These are phyloP conservation scores for Hyphantria cunea DNA, from an alignment of 1,140 invertebrate species.

Conservation along the genomic window DNA sequence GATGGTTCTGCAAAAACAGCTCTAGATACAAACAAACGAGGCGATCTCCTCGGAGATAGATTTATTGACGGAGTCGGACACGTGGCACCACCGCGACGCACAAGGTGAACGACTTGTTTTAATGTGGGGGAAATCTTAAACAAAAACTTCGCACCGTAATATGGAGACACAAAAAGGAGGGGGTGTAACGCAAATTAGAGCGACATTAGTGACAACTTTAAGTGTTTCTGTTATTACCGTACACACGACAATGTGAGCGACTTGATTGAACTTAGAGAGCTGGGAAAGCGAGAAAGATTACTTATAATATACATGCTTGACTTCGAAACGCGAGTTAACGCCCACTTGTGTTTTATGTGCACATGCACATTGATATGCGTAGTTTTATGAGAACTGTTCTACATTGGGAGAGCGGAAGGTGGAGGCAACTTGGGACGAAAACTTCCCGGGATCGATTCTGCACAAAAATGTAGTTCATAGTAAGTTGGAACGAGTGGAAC, in stretches of 20 bases:
- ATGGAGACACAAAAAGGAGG: slow-evolving; percentile 34
- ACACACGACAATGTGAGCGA: slow-evolving; percentile 32
- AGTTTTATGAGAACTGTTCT: slow-evolving; percentile 35
- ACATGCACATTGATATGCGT: slow-evolving; percentile 31
- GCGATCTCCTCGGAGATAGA: slow-evolving; percentile 21
- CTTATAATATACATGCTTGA: slow-evolving; percentile 37
- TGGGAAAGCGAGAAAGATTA: slow-evolving; percentile 41
- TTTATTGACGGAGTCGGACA: slow-evolving; percentile 31
- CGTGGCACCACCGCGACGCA: slow-evolving; percentile 32
- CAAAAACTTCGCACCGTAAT: slow-evolving; percentile 41
- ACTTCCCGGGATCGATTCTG: slow-evolving; percentile 41
- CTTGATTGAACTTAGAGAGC: slow-evolving; percentile 36
- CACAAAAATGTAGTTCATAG: slow-evolving; percentile 55
- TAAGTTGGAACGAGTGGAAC: slow-evolving; percentile 37
- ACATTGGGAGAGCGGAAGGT: slow-evolving; percentile 26
- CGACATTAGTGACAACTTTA: slow-evolving; percentile 39
- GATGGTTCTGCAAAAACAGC: slow-evolving; percentile 29
- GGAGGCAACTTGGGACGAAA: slow-evolving; percentile 34
- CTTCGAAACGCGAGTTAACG: slow-evolving; percentile 36
- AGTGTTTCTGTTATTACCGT: slow-evolving; percentile 41
- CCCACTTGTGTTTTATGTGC: slow-evolving; percentile 40
- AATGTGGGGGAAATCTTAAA: slow-evolving; percentile 39
- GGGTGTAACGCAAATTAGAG: slow-evolving; percentile 44
- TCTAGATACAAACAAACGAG: slow-evolving; percentile 23
- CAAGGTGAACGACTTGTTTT: slow-evolving; percentile 59